These are phyloP conservation scores for Eciton burchellii DNA, from an alignment of 1,140 invertebrate species.

Conservation along the genomic window DNA sequence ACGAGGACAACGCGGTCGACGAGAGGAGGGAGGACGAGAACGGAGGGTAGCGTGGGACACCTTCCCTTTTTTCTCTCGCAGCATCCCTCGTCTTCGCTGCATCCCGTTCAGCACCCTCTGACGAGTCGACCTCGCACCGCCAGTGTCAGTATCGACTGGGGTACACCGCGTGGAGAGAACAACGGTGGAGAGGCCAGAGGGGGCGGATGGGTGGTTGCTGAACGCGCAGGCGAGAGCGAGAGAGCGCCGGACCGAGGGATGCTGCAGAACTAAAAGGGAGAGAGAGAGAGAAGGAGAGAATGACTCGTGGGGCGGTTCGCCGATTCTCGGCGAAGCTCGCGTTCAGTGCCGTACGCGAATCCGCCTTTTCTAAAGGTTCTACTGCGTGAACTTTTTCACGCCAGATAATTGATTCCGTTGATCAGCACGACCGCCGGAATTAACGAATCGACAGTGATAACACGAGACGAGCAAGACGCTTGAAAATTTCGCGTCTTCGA, in stretches of 20 bases:
- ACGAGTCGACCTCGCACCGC: conserved; percentile 83
- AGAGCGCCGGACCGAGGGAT: conserved; percentile 20
- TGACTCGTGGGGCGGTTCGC: conserved; percentile 67
- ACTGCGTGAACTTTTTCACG: conserved; percentile 28
- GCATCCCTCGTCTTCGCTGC: conserved; percentile 58
- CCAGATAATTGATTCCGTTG: conserved; percentile 25
- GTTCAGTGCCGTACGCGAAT: conserved; percentile 65
- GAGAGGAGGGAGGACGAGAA: conserved; percentile 12
- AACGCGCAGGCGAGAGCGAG: conserved; percentile 63
- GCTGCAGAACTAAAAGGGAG: background rate
- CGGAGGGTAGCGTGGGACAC: conserved; percentile 14
- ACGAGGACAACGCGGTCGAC: background rate
- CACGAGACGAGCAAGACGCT: background rate
- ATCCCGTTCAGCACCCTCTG: conserved; percentile 82
- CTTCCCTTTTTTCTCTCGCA: conserved; percentile 53
- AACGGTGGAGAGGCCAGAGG: conserved; percentile 61
- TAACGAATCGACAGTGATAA: conserved; percentile 31
- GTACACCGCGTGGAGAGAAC: conserved; percentile 72
- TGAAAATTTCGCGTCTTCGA: conserved; percentile 39
- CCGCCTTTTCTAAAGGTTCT: background rate
- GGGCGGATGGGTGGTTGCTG: conserved; percentile 55
- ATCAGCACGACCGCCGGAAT: conserved; percentile 32
- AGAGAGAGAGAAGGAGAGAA: conserved; percentile 39
- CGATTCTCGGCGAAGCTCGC: conserved; percentile 70
- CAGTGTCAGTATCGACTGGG: conserved; percentile 84